Percentiles rank a stretch among this genome's conserved stretches.
phyloP scores from a whole-genome alignment of 2,888 invertebrate genomes.

The Polydrusus tereticollis region DNA sequence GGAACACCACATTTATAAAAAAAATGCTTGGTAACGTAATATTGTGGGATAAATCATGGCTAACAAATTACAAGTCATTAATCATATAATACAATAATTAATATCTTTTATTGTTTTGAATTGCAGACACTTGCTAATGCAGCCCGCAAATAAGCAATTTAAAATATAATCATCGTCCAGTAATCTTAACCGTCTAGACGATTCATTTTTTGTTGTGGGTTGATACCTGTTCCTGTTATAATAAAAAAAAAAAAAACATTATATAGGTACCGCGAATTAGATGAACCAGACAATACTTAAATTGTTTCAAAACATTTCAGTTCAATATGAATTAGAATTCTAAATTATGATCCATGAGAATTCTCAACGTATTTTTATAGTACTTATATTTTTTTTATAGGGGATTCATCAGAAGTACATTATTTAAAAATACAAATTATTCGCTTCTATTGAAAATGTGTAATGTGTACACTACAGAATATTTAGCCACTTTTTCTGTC shows the following conservation, averaged over 20 bases:
- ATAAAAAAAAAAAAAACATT: slow-evolving; percentile 7
- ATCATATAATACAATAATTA: slow-evolving; percentile 37
- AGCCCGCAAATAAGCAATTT: slow-evolving; percentile 36
- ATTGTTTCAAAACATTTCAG: not conserved
- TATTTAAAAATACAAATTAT: too few species aligned
- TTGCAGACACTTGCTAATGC: slow-evolving; percentile 21
- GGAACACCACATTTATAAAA: too few species aligned
- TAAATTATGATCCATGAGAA: too few species aligned
- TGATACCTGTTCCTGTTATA: slow-evolving; percentile 21
- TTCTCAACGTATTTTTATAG: too few species aligned
- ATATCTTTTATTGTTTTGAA: slow-evolving; percentile 33
- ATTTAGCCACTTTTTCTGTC: too few species aligned
- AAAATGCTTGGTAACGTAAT: slow-evolving; percentile 12
- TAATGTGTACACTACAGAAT: too few species aligned
- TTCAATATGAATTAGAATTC: too few species aligned
- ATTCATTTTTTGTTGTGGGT: slow-evolving; percentile 37
- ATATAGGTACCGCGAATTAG: not conserved
- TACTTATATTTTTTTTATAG: too few species aligned
- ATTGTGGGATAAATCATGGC: not conserved
- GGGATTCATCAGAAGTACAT: too few species aligned
- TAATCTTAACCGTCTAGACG: slow-evolving; percentile 46
- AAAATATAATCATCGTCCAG: slow-evolving; percentile 39
- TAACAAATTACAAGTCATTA: slow-evolving; percentile 33
- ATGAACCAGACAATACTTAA: not conserved
- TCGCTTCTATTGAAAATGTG: too few species aligned